Evolutionary conservation across 2,797 vertebrate genomes (phyloP).

Genomic region (Pristis pectinata): DNA sequence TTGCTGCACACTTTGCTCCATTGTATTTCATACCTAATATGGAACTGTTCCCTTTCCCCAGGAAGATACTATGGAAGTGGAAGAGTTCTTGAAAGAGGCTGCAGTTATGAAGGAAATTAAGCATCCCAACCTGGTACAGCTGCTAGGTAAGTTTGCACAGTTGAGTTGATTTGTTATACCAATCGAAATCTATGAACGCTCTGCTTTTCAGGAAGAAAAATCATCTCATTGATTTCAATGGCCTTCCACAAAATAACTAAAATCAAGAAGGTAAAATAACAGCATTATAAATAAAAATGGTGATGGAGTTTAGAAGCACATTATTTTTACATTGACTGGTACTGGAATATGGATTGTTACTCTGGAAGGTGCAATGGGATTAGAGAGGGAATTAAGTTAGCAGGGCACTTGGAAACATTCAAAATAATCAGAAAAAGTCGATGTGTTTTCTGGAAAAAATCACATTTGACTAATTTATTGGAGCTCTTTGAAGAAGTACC

Average conservation of each 20-base stretch:
- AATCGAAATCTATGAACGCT: not conserved
- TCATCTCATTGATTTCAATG: not conserved
- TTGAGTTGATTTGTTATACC: not conserved
- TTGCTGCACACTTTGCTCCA: not conserved
- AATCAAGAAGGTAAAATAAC: not conserved
- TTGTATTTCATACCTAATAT: not conserved
- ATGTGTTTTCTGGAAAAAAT: too few relatives aligned
- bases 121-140: conserved; percentile 92
- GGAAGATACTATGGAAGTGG: conserved; percentile 99
- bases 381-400: not conserved
- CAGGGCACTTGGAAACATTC: too few relatives aligned
- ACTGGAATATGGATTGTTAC: not conserved
- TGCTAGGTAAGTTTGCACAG: conserved; percentile 72
- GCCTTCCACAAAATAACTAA: not conserved
- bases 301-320: not conserved
- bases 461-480: too few relatives aligned
- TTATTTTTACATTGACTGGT: not conserved
- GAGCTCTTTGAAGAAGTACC: too few relatives aligned
- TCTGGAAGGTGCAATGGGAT: not conserved
- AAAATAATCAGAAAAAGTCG: too few relatives aligned
- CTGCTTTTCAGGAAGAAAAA: not conserved
- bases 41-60: conserved; percentile 46
- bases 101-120: conserved; percentile 99
- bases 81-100: conserved; percentile 95
- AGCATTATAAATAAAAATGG: not conserved